Percentiles rank a stretch among this genome's conserved stretches.
Conservation (phyloP, 2,797 vertebrate genomes). For the Eupleurogrammus muticus region DNA sequence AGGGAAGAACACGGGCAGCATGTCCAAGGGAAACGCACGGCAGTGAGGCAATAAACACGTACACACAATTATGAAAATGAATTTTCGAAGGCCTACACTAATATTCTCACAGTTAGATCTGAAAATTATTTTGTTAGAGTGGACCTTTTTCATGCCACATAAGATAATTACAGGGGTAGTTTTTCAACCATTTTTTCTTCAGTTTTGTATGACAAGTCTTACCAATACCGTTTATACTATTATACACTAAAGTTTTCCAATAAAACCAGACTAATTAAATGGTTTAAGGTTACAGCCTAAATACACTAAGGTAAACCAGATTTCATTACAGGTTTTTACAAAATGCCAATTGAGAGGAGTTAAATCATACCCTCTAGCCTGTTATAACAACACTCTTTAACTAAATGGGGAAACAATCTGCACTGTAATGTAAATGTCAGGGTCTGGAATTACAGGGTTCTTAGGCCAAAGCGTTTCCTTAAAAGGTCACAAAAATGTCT, state of each 20-base stretch:
- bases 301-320: neutral
- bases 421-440: neutral
- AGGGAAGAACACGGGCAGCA: neutral
- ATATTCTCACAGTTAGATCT: neutral
- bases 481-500: neutral
- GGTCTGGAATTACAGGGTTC: neutral
- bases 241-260: neutral
- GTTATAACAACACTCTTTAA: neutral
- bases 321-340: constrained; percentile 3
- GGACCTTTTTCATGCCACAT: neutral
- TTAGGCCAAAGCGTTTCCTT: neutral
- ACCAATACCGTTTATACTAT: neutral
- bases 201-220: neutral
- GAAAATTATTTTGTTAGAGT: neutral
- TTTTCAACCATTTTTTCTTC: neutral
- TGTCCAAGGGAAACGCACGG: neutral
- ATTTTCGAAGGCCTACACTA: neutral
- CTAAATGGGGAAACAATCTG: neutral
- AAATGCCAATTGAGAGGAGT: neutral
- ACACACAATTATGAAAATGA: constrained; percentile 6
- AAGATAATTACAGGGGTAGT: neutral
- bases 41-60: neutral
- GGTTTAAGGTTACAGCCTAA: neutral
- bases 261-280: neutral
- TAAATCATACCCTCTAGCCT: neutral